Conservation (phyloP, 2,888 invertebrate genomes). For the Lacanobia wlatinum region DNA sequence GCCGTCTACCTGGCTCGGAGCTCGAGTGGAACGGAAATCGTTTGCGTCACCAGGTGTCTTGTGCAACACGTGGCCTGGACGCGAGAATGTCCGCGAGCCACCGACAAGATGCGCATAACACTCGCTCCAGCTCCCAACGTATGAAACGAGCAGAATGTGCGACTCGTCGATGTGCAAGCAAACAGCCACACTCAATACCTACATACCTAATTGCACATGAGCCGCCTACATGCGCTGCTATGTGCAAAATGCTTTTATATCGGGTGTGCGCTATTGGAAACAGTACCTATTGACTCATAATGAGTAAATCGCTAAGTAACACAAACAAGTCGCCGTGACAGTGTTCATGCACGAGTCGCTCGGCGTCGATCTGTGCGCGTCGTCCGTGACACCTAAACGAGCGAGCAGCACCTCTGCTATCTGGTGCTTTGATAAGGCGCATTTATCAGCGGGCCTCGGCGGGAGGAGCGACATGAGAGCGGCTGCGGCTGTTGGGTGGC, state of each 20-base stretch:
- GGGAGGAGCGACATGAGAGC: slow-evolving; percentile 80
- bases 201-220: slow-evolving; percentile 43
- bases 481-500: slow-evolving; percentile 79
- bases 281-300: slow-evolving; percentile 77
- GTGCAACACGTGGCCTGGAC: slow-evolving; percentile 55
- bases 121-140: slow-evolving; percentile 54
- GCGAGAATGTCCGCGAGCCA: slow-evolving; percentile 46
- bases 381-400: slow-evolving; percentile 89
- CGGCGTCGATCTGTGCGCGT: slow-evolving; percentile 75
- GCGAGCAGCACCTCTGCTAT: slow-evolving; percentile 89
- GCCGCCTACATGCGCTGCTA: slow-evolving; percentile 48
- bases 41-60: slow-evolving; percentile 59
- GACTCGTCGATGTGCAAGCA: slow-evolving; percentile 22
- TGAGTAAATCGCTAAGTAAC: slow-evolving; percentile 77
- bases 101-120: slow-evolving; percentile 52
- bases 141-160: slow-evolving; percentile 41
- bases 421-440: slow-evolving; percentile 87
- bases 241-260: slow-evolving; percentile 66
- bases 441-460: slow-evolving; percentile 86
- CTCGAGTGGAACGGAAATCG: slow-evolving; percentile 34
- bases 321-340: slow-evolving; percentile 81
- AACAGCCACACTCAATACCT: slow-evolving; percentile 32
- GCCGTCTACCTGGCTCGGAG: slow-evolving; percentile 29
- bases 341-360: slow-evolving; percentile 78
- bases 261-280: slow-evolving; percentile 72